These are phyloP conservation scores for Polydrusus tereticollis DNA, from an alignment of 2,888 invertebrate species.

Conservation along the genomic window DNA sequence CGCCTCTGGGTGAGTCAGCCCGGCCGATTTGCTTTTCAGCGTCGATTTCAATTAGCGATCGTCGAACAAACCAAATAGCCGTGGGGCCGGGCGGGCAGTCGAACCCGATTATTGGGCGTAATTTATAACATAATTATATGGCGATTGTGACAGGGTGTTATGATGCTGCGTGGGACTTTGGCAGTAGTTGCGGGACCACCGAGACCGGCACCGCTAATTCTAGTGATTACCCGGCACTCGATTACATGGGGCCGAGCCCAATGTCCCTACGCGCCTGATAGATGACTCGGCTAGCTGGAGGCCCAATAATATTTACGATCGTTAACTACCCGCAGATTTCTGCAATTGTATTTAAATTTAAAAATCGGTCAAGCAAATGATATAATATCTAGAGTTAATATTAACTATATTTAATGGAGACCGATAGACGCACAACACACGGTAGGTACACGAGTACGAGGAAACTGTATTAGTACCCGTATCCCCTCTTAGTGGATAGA, in stretches of 20 bases:
- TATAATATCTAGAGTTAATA: background rate
- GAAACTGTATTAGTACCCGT: too few species aligned
- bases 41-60: conserved; percentile 67
- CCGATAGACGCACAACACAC: too few species aligned
- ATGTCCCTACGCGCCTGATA: conserved; percentile 56
- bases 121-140: conserved; percentile 69
- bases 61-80: conserved; percentile 57
- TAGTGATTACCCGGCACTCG: conserved; percentile 70
- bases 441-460: too few species aligned
- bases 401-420: too few species aligned
- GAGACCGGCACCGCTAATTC: conserved; percentile 71
- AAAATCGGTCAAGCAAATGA: background rate
- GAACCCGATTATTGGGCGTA: conserved; percentile 65
- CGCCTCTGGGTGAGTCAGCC: conserved; percentile 32
- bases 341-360: conserved; percentile 24
- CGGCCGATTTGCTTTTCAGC: conserved; percentile 40
- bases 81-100: conserved; percentile 56
- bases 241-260: conserved; percentile 59
- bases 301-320: conserved; percentile 55
- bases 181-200: conserved; percentile 69
- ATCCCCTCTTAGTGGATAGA: too few species aligned
- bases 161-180: conserved; percentile 64
- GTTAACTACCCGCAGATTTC: conserved; percentile 53
- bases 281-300: conserved; percentile 50
- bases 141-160: conserved; percentile 67